A percentile compares a stretch with the other conserved stretches of the same genome.
Evolutionary conservation across 2,113 vertebrate genomes (phyloP).

Genomic region (Gasterosteus aculeatus): DNA sequence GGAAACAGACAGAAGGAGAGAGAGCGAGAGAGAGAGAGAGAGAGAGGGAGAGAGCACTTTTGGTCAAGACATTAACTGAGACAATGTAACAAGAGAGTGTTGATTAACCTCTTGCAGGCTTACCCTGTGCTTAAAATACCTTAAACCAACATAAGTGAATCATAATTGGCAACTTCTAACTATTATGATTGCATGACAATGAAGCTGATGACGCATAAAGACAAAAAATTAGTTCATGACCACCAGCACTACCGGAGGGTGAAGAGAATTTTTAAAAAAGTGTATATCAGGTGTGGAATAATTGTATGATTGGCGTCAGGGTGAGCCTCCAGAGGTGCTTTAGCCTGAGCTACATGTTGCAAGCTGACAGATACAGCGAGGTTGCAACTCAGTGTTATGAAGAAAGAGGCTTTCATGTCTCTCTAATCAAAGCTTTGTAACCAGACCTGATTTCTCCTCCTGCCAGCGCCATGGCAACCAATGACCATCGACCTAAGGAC

Average conservation of each 20-base stretch:
- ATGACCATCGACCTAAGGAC: conserved; percentile 57
- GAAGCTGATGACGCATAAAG: conserved; percentile 66
- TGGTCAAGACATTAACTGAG: conserved; percentile 69
- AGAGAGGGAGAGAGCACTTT: conserved; percentile 51
- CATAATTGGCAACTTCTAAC: conserved; percentile 70
- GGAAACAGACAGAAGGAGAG: conserved; percentile 54
- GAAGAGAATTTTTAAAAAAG: conserved; percentile 32
- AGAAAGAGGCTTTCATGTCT: conserved; percentile 60
- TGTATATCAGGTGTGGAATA: conserved; percentile 25
- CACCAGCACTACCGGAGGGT: conserved; percentile 26
- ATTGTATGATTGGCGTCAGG: conserved; percentile 42
- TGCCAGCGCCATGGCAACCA: conserved; percentile 60
- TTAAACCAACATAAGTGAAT: conserved; percentile 66
- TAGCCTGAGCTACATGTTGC: conserved; percentile 19
- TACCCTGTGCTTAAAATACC: conserved; percentile 59
- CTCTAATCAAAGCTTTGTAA: conserved; percentile 60
- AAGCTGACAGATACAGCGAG: conserved; percentile 29
- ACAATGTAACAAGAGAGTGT: conserved; percentile 72
- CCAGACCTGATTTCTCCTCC: conserved; percentile 54
- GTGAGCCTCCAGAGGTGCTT: conserved; percentile 12
- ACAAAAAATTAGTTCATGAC: conserved; percentile 59
- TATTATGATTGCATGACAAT: conserved; percentile 75
- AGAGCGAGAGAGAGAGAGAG: conserved; percentile 33
- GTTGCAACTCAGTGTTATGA: conserved; percentile 43
- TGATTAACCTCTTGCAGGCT: conserved; percentile 74